These are phyloP conservation scores for Heliconius sara DNA, from an alignment of 2,888 invertebrate species.

Conservation along the genomic window DNA sequence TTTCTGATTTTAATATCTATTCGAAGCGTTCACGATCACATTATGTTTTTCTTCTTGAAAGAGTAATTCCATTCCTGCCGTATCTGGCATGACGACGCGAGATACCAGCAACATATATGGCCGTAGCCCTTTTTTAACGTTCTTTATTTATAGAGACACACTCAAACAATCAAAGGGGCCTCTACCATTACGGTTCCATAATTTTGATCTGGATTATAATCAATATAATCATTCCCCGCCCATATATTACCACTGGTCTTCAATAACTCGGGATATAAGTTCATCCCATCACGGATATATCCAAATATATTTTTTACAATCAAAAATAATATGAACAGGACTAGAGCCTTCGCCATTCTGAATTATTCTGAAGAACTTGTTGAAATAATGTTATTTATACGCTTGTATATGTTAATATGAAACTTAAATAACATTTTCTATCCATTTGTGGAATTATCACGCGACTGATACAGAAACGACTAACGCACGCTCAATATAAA, in stretches of 20 bases:
- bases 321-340: slow-evolving; percentile 55
- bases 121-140: too few relatives aligned
- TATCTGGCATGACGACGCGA: background rate
- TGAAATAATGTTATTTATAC: slow-evolving; percentile 25
- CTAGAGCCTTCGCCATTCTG: slow-evolving; percentile 61
- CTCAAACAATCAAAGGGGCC: slow-evolving; percentile 3
- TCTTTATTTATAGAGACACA: background rate
- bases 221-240: slow-evolving; percentile 67
- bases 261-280: slow-evolving; percentile 65
- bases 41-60: too few relatives aligned
- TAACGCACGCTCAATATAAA: background rate
- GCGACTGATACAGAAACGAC: background rate
- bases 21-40: too few relatives aligned
- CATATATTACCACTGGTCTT: slow-evolving; percentile 59
- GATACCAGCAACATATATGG: background rate
- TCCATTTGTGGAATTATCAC: slow-evolving; percentile 21
- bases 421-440: slow-evolving; percentile 29
- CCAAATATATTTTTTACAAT: slow-evolving; percentile 53
- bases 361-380: slow-evolving; percentile 27
- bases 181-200: slow-evolving; percentile 20
- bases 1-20: background rate
- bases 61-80: background rate
- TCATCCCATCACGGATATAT: slow-evolving; percentile 58
- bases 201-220: slow-evolving; percentile 56
- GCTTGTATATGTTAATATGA: slow-evolving; percentile 32